A percentile compares a stretch with the other conserved stretches of the same genome.
Evolutionary conservation across 2,797 vertebrate species (phyloP).

Genomic region (Naso thynnoides): DNA sequence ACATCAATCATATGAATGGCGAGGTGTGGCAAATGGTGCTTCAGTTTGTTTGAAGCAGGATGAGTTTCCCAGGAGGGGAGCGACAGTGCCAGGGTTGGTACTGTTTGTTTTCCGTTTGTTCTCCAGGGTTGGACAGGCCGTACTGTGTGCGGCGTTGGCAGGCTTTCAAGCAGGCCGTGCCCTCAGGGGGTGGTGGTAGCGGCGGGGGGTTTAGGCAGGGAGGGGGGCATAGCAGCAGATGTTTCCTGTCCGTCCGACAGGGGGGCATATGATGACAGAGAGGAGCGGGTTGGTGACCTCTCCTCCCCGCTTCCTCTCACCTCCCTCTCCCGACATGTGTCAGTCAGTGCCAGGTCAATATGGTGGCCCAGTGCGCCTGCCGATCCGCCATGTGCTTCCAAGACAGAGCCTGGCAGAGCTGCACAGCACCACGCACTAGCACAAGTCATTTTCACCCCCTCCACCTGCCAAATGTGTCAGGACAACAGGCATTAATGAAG

Average conservation of each 20-base stretch:
- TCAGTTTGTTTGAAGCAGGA: conserved; percentile 50
- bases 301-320: conserved; percentile 60
- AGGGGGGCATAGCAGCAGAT: conserved; percentile 66
- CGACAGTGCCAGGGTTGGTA: conserved; percentile 4
- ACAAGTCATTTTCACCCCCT: conserved; percentile 51
- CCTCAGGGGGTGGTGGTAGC: conserved; percentile 38
- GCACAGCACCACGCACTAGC: conserved; percentile 40
- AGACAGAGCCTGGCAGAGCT: conserved; percentile 64
- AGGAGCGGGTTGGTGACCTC: conserved; percentile 64
- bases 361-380: conserved; percentile 73
- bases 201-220: conserved; percentile 10
- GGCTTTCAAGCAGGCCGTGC: conserved; percentile 51
- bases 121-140: conserved; percentile 48
- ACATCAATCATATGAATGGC: conserved; percentile 54
- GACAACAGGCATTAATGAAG: conserved; percentile 61
- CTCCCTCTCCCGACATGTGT: conserved; percentile 76
- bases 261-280: conserved; percentile 57
- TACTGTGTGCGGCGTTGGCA: conserved; percentile 51
- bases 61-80: conserved; percentile 9
- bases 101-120: conserved; percentile 42
- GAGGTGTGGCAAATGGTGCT: conserved; percentile 42
- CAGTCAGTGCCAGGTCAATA: conserved; percentile 82
- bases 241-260: conserved; percentile 55
- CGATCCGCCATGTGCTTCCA: conserved; percentile 76
- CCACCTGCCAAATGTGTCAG: conserved; percentile 69